These are phyloP conservation scores for Takifugu flavidus DNA, from an alignment of 2,113 vertebrate genomes.

Conservation along the genomic window DNA sequence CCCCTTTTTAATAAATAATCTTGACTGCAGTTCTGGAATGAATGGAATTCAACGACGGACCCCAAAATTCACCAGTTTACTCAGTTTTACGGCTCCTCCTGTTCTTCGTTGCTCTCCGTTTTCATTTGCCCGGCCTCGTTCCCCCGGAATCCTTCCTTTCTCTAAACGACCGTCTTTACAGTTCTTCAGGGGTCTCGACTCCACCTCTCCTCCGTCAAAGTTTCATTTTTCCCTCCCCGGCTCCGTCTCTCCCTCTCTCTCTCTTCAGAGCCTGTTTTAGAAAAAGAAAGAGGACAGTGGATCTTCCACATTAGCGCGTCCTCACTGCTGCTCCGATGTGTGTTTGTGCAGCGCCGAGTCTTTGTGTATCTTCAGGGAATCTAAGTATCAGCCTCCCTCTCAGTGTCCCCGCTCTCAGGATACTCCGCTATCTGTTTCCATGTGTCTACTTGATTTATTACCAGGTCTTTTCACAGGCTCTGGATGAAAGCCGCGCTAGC, in stretches of 20 bases:
- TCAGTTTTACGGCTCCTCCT: neutral
- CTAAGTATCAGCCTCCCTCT: constrained; percentile 62
- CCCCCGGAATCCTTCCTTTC: constrained; percentile 27
- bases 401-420: constrained; percentile 47
- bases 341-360: constrained; percentile 52
- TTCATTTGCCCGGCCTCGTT: constrained; percentile 14
- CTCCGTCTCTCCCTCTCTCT: constrained; percentile 9
- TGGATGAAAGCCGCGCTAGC: constrained; percentile 50
- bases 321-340: constrained; percentile 47
- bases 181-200: constrained; percentile 30
- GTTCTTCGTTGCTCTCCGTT: neutral
- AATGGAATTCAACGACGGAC: no score
- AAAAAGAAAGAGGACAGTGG: constrained; percentile 17
- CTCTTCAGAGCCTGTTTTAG: constrained; percentile 45
- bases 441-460: constrained; percentile 69
- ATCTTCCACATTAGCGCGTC: constrained; percentile 52
- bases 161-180: constrained; percentile 48
- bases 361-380: constrained; percentile 60
- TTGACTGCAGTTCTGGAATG: no score
- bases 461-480: constrained; percentile 42
- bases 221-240: constrained; percentile 38
- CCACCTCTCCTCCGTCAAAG: constrained; percentile 18
- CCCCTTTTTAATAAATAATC: no score
- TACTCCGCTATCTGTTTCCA: constrained; percentile 64
- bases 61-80: neutral